Percentiles rank a stretch among this genome's conserved stretches.
phyloP scores from a whole-genome alignment of 2,113 vertebrate species.

The Anas platyrhynchos region DNA sequence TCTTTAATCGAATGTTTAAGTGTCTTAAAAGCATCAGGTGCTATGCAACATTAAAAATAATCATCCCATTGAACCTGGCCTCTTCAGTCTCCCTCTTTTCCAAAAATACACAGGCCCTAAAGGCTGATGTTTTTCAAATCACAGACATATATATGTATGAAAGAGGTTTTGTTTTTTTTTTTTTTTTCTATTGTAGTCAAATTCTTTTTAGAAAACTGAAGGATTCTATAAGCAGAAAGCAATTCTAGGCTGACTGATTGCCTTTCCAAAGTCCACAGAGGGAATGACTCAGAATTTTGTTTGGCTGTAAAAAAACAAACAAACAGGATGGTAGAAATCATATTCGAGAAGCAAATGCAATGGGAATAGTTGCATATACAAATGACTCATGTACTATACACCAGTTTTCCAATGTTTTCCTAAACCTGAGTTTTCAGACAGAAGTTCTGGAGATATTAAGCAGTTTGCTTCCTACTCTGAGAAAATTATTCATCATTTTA shows the following conservation, averaged over 20 bases:
- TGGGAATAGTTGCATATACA: neutral
- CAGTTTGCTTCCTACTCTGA: neutral
- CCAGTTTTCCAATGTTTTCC: neutral
- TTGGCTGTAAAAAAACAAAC: neutral
- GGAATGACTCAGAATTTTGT: neutral
- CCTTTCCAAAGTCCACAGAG: neutral
- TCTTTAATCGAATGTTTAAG: neutral
- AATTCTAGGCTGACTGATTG: neutral
- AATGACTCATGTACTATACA: neutral
- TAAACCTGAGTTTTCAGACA: neutral
- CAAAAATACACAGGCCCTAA: neutral
- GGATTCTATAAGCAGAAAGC: neutral
- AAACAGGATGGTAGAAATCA: neutral
- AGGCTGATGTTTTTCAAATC: neutral
- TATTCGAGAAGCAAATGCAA: neutral
- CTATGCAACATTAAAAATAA: neutral
- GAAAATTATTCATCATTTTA: neutral
- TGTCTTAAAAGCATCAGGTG: neutral
- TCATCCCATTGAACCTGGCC: neutral
- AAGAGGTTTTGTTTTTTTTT: neutral
- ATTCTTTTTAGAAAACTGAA: neutral
- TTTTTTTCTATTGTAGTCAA: neutral
- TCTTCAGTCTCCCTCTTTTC: neutral
- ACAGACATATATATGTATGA: neutral
- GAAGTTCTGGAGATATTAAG: neutral